Base-by-base conservation (phyloP, 2,888 invertebrate species). In the Myathropa florea region DNA sequence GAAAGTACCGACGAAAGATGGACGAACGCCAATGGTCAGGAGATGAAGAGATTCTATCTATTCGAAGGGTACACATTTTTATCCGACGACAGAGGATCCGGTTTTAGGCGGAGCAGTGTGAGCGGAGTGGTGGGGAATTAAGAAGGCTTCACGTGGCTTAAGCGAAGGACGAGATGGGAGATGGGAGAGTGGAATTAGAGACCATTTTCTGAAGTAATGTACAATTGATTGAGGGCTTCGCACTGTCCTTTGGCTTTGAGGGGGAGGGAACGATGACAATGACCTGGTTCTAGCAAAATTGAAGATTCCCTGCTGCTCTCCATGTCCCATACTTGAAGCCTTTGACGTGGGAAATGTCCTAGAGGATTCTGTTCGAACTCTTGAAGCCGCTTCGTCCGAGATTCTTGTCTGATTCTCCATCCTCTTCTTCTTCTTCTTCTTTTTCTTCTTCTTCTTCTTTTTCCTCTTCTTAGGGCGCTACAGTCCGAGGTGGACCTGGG, bases 21-120 rank as follows among this genome's bases (percentile, higher is more conserved):
- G 67, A 77, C 72, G 61, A 53, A 72, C 71, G 72, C 77, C 77
- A 73, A 70, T 82, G 82, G 72, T 72, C 55, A 61, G 65, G 55
- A 73, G 61, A 73, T 80, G 67, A 67, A 30, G 53, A 23, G 68
- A 46, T 68, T 24, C 30, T 46, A 60, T 76, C 46, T 63, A 14
- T 60, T 23, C 28, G 61, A 61, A 61, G 61, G 72, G 72, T 53
- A 53, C 61, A 63, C 46, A 60, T 55, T 28, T 70, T 71, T 63
- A 61, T 72, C 61, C 61, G 12, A 23, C 60, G 30, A 39, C 21
- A 12, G 46, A 30, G 61, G 12, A 61, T 23, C 61, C 61, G 46
- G 46, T 21, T 61, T 33, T 10, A 18, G 28, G 46, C 46, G 7
- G 46, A 36, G 36, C 1, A 39, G 26, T 14, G 9, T 26, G 26